phyloP scores from a whole-genome alignment of 2,113 vertebrate species.

The Crotalus viridis region DNA sequence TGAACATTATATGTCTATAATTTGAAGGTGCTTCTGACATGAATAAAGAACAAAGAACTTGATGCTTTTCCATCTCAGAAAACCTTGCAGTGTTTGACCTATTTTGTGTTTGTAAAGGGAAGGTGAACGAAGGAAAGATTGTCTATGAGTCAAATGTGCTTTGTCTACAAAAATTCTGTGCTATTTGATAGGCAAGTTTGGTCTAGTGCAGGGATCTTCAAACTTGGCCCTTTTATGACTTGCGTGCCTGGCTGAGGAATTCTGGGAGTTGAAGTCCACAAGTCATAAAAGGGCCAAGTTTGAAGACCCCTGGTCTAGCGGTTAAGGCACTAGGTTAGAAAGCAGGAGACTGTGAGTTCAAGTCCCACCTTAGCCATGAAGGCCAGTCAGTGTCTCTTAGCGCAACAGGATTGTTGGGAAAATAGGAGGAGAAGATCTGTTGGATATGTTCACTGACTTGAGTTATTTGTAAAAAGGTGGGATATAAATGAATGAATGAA shows the following conservation, averaged over 20 bases:
- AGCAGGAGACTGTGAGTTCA: background rate
- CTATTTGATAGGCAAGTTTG: background rate
- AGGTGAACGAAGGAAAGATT: background rate
- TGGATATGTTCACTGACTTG: background rate
- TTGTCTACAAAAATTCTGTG: background rate
- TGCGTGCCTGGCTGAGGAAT: too few species aligned
- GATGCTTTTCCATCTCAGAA: background rate
- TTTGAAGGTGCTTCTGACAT: background rate
- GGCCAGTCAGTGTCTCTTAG: background rate
- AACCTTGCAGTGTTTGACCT: background rate
- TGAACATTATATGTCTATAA: background rate
- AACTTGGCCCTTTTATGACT: too few species aligned
- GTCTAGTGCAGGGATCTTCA: background rate
- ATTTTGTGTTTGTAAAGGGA: background rate
- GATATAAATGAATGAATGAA: background rate
- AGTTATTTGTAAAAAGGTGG: background rate
- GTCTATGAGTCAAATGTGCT: background rate
- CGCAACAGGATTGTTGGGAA: background rate
- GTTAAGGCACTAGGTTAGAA: background rate
- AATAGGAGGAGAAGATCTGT: background rate
- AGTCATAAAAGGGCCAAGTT: too few species aligned
- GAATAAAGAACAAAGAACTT: background rate
- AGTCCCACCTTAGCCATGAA: background rate
- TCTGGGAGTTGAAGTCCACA: too few species aligned
- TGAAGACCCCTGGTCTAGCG: background rate